Evolutionary conservation across 2,797 vertebrate species (phyloP).

Genomic region (Danio choprae): DNA sequence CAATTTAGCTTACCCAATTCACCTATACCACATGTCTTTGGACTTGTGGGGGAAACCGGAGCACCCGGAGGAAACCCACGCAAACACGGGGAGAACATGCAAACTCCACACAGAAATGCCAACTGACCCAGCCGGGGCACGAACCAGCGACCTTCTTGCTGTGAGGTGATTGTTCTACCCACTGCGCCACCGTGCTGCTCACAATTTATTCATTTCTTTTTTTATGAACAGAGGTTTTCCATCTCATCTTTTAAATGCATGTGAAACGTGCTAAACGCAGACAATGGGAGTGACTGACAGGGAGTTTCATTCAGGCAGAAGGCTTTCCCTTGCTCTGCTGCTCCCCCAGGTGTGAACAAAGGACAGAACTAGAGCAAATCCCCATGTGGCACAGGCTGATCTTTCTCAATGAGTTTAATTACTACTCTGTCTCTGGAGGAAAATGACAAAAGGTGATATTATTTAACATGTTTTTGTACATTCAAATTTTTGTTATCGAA

Average conservation of each 20-base stretch:
- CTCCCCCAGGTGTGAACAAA: constrained; percentile 33
- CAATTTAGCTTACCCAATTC: too few relatives aligned
- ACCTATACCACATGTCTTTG: too few relatives aligned
- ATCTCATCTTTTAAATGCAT: not conserved
- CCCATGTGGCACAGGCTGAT: constrained; percentile 27
- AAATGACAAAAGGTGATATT: not conserved
- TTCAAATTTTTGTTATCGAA: not conserved
- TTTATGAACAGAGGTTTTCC: not conserved
- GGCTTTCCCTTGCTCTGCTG: constrained; percentile 29
- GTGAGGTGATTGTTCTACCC: too few relatives aligned
- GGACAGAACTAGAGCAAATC: constrained; percentile 27
- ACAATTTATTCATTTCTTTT: too few relatives aligned
- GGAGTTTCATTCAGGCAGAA: constrained; percentile 32
- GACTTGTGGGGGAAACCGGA: too few relatives aligned
- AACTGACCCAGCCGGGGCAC: too few relatives aligned
- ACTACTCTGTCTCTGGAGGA: constrained; percentile 20
- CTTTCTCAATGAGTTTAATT: constrained; percentile 30
- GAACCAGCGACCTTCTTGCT: too few relatives aligned
- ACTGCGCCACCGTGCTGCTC: too few relatives aligned
- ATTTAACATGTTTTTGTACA: constrained; percentile 14
- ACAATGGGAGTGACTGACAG: constrained; percentile 36
- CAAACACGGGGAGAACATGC: too few relatives aligned
- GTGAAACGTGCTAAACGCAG: constrained; percentile 3
- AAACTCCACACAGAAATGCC: too few relatives aligned
- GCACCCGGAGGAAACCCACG: too few relatives aligned